These are phyloP conservation scores for Drosophila falleni DNA, from an alignment of 2,888 invertebrate species.

Conservation along the genomic window DNA sequence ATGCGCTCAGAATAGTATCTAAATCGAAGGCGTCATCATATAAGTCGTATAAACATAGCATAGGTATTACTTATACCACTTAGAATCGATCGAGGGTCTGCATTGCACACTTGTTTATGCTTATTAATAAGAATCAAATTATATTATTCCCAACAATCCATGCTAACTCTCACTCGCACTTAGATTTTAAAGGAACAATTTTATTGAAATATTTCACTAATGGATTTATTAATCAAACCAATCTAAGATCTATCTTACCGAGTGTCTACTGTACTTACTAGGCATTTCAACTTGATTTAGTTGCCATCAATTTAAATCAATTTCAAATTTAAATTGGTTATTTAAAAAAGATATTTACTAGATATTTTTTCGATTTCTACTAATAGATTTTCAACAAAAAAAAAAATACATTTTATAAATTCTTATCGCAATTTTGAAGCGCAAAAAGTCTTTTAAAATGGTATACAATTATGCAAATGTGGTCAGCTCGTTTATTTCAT, in stretches of 20 bases:
- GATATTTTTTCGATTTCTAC: conserved; percentile 11
- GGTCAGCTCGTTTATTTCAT: conserved; percentile 36
- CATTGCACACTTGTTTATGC: background rate
- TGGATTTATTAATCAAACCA: too few relatives aligned
- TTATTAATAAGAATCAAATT: background rate
- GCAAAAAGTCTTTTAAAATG: conserved; percentile 22
- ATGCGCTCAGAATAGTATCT: conserved; percentile 11
- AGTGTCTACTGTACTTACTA: background rate
- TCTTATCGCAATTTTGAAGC: conserved; percentile 15
- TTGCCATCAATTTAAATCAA: background rate
- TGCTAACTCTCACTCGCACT: background rate
- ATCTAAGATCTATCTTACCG: background rate
- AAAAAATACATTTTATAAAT: conserved; percentile 1
- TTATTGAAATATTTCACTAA: background rate
- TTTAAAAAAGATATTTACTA: background rate
- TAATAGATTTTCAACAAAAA: conserved; percentile 16
- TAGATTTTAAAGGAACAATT: background rate
- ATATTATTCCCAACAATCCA: too few relatives aligned
- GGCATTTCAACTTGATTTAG: background rate
- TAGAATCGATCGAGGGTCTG: background rate
- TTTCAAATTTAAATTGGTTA: background rate
- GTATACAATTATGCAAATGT: conserved; percentile 29
- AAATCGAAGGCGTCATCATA: conserved; percentile 12
- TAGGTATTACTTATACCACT: conserved; percentile 4
- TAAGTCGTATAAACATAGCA: conserved; percentile 14